Percentiles rank a stretch among this genome's conserved stretches.
Evolutionary conservation across 1,140 invertebrate species (phyloP).

Genomic region (Musca domestica): DNA sequence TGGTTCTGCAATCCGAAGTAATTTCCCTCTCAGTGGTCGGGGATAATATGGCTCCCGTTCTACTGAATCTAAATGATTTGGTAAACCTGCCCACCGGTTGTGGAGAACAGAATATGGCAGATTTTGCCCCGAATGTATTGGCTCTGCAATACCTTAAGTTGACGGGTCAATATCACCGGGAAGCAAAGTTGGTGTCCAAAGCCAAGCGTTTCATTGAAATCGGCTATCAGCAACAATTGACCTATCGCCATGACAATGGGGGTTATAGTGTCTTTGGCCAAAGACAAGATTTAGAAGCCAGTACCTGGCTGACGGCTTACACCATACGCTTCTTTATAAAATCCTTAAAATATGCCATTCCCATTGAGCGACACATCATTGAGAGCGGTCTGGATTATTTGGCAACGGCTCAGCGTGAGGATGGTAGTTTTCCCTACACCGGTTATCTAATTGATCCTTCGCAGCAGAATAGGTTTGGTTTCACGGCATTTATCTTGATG

Average conservation of each 20-base stretch:
- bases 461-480: slow-evolving; percentile 70
- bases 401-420: slow-evolving; percentile 66
- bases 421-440: slow-evolving; percentile 87
- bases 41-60: slow-evolving; percentile 72
- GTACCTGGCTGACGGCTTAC: slow-evolving; percentile 95
- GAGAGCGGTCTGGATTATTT: slow-evolving; percentile 77
- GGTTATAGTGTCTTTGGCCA: slow-evolving; percentile 91
- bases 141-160: slow-evolving; percentile 73
- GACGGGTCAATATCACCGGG: slow-evolving; percentile 71
- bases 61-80: slow-evolving; percentile 71
- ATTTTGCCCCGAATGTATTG: slow-evolving; percentile 88
- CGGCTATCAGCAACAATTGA: slow-evolving; percentile 90
- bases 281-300: slow-evolving; percentile 69
- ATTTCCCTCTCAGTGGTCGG: slow-evolving; percentile 47
- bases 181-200: slow-evolving; percentile 23
- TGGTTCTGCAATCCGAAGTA: neutral
- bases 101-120: slow-evolving; percentile 93
- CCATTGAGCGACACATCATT: slow-evolving; percentile 75
- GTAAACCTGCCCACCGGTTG: slow-evolving; percentile 85
- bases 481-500: slow-evolving; percentile 76
- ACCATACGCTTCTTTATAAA: slow-evolving; percentile 84
- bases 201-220: slow-evolving; percentile 63
- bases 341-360: slow-evolving; percentile 75
- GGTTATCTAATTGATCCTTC: slow-evolving; percentile 72
- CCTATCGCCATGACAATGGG: slow-evolving; percentile 83